Evolutionary conservation across 2,797 vertebrate species (phyloP).

Genomic region (Brachymystax lenok): DNA sequence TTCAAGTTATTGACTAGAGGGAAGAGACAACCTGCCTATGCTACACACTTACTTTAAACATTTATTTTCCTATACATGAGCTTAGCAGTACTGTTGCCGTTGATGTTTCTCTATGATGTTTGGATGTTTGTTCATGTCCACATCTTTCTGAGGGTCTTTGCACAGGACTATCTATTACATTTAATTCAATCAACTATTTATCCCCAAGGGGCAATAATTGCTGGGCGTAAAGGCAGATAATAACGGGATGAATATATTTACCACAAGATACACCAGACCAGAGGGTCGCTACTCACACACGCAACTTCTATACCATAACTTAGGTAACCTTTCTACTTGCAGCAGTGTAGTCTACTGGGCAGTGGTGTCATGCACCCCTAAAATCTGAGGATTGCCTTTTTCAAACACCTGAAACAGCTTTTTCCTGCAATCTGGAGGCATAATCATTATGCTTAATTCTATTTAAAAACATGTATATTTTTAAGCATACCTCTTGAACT

Average conservation of each 20-base stretch:
- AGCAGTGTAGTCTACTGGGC: conserved; percentile 73
- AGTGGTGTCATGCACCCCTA: conserved; percentile 33
- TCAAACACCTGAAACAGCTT: conserved; percentile 39
- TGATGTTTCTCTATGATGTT: neutral
- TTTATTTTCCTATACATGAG: neutral
- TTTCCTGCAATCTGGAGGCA: too few relatives aligned
- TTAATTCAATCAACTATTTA: neutral
- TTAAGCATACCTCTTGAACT: too few relatives aligned
- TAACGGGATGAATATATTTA: neutral
- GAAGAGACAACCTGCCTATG: neutral
- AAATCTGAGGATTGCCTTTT: conserved; percentile 60
- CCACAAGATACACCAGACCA: neutral
- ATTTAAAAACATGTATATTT: too few relatives aligned
- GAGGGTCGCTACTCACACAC: neutral
- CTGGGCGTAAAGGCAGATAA: neutral
- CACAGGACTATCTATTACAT: neutral
- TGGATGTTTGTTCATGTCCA: neutral
- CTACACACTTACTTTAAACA: neutral
- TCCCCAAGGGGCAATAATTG: neutral
- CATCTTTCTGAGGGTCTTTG: neutral
- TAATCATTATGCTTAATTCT: too few relatives aligned
- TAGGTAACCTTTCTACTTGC: conserved; percentile 66
- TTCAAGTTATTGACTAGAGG: conserved; percentile 51
- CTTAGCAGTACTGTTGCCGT: neutral
- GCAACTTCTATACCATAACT: neutral